phyloP scores from a whole-genome alignment of 2,888 invertebrate species.

The Dicyrtomina minuta region DNA sequence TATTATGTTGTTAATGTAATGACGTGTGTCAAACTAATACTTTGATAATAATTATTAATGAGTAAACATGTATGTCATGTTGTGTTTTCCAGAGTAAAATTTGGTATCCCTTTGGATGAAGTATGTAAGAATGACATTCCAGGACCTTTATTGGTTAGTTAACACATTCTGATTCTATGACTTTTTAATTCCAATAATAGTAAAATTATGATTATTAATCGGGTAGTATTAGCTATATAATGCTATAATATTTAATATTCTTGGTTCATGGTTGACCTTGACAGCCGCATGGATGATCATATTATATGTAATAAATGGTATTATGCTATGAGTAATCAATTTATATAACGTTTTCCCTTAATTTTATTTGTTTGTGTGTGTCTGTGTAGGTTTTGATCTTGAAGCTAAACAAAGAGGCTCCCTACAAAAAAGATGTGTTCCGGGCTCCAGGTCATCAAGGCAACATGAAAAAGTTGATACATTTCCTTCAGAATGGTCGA shows the following conservation, averaged over 20 bases:
- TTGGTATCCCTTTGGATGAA: conserved; percentile 86
- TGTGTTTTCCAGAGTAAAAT: conserved; percentile 71
- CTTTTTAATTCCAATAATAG: not conserved
- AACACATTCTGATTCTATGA: not conserved
- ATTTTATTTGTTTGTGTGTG: not conserved
- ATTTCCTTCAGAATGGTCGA: conserved; percentile 84
- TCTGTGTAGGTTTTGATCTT: conserved; percentile 76
- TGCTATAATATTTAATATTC: too few species aligned
- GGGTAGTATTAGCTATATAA: too few species aligned
- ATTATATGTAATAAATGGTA: not conserved
- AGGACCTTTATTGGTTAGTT: conserved; percentile 80
- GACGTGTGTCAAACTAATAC: not conserved
- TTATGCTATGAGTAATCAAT: not conserved
- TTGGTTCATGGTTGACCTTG: too few species aligned
- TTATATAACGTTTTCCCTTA: too few species aligned
- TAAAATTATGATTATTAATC: not conserved
- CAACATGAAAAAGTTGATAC: conserved; percentile 89
- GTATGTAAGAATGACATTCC: conserved; percentile 95
- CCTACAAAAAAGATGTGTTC: conserved; percentile 88
- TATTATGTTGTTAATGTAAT: not conserved
- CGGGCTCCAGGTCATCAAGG: conserved; percentile 93
- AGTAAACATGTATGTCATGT: not conserved
- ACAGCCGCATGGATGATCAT: too few species aligned
- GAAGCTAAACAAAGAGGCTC: conserved; percentile 92
- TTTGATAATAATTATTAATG: not conserved